Conservation (phyloP, 1,140 invertebrate species). For the Neodiprion virginianus region DNA sequence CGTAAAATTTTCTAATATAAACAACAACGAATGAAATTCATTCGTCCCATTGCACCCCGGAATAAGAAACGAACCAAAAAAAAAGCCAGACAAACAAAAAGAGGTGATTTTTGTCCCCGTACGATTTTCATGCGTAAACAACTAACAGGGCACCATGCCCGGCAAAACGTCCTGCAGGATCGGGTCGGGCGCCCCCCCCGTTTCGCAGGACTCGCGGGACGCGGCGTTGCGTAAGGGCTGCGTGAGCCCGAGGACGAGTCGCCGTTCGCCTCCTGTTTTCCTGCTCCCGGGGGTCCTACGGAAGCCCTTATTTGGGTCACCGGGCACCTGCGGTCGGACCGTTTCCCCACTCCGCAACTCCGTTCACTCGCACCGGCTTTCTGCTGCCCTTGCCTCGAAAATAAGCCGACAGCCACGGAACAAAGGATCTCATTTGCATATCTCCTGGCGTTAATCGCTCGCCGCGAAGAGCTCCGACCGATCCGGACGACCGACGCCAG, state of each 20-base stretch:
- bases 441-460: slow-evolving; percentile 31
- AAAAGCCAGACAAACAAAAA: too few relatives aligned
- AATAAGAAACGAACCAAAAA: too few relatives aligned
- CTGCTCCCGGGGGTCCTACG: slow-evolving; percentile 58
- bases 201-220: slow-evolving; percentile 29
- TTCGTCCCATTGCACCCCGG: too few relatives aligned
- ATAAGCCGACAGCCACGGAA: slow-evolving; percentile 61
- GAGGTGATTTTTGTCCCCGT: not conserved
- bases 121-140: slow-evolving; percentile 56
- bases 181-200: not conserved
- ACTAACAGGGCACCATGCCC: slow-evolving; percentile 57
- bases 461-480: not conserved
- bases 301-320: slow-evolving; percentile 63
- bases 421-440: slow-evolving; percentile 62
- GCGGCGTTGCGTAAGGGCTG: slow-evolving; percentile 35
- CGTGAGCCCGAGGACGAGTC: not conserved
- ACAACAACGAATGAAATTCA: too few relatives aligned
- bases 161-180: slow-evolving; percentile 37
- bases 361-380: slow-evolving; percentile 38
- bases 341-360: slow-evolving; percentile 17
- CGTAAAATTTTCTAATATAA: too few relatives aligned
- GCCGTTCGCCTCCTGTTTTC: slow-evolving; percentile 43
- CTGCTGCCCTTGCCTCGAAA: slow-evolving; percentile 53
- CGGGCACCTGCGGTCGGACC: slow-evolving; percentile 40
- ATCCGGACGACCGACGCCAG: not conserved